These are phyloP conservation scores for Halichondria panicea DNA, from an alignment of 37 sponge, comb jelly and placozoan genomes.

Conservation along the genomic window DNA sequence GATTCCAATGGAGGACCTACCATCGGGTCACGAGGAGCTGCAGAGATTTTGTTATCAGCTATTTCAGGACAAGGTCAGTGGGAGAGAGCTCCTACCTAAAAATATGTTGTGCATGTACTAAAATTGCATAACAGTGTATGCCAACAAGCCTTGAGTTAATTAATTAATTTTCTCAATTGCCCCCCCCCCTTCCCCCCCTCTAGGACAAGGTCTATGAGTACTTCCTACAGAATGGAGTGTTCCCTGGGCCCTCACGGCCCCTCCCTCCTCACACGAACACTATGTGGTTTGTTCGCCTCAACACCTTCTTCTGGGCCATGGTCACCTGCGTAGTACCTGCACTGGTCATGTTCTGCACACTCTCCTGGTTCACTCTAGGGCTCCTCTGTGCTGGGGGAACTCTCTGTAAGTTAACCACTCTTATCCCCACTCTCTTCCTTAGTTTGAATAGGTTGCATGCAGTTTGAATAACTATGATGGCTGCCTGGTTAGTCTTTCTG, in stretches of 20 bases:
- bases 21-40: constrained; percentile 46
- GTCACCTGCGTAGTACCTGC: constrained; percentile 8
- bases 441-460: background rate
- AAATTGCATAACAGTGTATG: background rate
- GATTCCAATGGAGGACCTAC: constrained; percentile 56
- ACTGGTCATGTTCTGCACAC: background rate
- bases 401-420: background rate
- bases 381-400: background rate
- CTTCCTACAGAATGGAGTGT: constrained; percentile 32
- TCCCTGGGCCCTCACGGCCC: constrained; percentile 19
- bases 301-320: constrained; percentile 14
- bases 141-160: background rate
- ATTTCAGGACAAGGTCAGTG: constrained; percentile 56
- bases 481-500: background rate
- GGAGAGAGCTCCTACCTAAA: background rate
- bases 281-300: constrained; percentile 19
- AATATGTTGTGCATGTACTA: background rate
- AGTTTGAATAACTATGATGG: background rate
- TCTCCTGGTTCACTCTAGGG: background rate
- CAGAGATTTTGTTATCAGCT: constrained; percentile 41
- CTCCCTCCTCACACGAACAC: background rate
- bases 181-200: background rate
- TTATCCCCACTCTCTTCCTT: background rate
- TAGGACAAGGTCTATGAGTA: constrained; percentile 65
- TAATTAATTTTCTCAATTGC: background rate